Evolutionary conservation across 2,113 vertebrate species (phyloP).

Genomic region (Podiceps cristatus): DNA sequence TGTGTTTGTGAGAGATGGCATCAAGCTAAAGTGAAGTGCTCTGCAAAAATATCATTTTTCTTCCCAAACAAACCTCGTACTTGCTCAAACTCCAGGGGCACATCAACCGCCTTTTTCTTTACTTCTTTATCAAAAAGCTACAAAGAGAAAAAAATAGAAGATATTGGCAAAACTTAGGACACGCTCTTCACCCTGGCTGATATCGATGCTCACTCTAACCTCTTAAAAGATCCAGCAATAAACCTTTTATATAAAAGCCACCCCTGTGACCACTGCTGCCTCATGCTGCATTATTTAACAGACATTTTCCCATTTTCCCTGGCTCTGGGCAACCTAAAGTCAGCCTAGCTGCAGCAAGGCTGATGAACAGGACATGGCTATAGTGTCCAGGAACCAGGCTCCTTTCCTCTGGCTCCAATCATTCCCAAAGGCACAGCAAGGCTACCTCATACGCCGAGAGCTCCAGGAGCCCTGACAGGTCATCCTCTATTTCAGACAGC

Average conservation of each 20-base stretch:
- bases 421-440: neutral
- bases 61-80: conserved; percentile 83
- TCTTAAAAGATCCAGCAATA: neutral
- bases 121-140: conserved; percentile 91
- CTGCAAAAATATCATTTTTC: conserved; percentile 76
- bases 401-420: neutral
- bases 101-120: conserved; percentile 68
- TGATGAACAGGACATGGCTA: neutral
- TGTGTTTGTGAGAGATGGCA: neutral
- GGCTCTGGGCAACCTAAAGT: neutral
- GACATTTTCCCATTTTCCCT: neutral
- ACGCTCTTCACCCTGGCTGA: neutral
- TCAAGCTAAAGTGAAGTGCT: conserved; percentile 86
- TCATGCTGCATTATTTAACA: neutral
- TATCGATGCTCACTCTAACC: neutral
- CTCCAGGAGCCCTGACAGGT: conserved; percentile 85
- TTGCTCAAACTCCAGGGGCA: conserved; percentile 88
- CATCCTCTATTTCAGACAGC: conserved; percentile 80
- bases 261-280: neutral
- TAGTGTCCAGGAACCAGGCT: neutral
- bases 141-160: neutral
- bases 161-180: neutral
- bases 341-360: neutral
- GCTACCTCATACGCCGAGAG: conserved; percentile 85
- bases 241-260: neutral